These are phyloP conservation scores for Silurus asotus DNA, from an alignment of 2,113 vertebrate genomes.

Conservation along the genomic window DNA sequence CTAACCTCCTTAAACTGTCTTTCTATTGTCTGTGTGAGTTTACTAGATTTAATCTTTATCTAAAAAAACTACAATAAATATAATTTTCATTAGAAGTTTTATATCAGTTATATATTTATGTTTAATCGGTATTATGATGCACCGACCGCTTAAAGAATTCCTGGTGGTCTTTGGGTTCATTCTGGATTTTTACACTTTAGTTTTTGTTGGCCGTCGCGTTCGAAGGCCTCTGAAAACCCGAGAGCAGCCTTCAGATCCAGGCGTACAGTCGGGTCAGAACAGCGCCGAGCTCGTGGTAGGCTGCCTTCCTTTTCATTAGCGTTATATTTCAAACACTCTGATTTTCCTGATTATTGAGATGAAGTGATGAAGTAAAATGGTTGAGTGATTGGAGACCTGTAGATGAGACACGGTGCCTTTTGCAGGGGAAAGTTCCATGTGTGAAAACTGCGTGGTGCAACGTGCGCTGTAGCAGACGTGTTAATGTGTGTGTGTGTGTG, in stretches of 20 bases:
- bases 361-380: background rate
- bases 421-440: background rate
- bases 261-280: background rate
- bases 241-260: background rate
- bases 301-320: background rate
- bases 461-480: background rate
- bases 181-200: background rate
- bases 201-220: background rate
- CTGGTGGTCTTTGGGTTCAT: background rate
- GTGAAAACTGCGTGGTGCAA: background rate
- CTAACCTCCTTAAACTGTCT: too few species aligned
- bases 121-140: background rate
- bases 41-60: too few species aligned
- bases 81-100: too few species aligned
- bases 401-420: background rate
- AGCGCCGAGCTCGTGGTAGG: background rate
- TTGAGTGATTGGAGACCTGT: background rate
- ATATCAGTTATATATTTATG: too few species aligned
- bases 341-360: background rate
- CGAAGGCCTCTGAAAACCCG: background rate
- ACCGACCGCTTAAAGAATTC: background rate
- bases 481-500: background rate
- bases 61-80: too few species aligned
- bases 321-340: background rate
- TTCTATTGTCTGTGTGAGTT: too few species aligned